These are phyloP conservation scores for Drosophila tani DNA, from an alignment of 1,140 invertebrate genomes.

Conservation along the genomic window DNA sequence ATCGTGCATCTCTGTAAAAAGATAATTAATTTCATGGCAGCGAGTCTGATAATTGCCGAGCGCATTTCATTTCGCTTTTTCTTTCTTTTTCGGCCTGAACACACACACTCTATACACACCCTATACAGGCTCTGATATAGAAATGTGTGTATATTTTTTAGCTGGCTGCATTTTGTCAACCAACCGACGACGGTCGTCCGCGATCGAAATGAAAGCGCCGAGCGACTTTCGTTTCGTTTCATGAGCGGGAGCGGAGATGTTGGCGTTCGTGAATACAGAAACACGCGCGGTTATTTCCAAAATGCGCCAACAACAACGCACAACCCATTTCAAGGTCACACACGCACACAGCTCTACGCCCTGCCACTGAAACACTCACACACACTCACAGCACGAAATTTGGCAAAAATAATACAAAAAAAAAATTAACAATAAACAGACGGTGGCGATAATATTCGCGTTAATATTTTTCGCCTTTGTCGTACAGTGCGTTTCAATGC, in stretches of 20 bases:
- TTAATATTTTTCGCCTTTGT: constrained; percentile 40
- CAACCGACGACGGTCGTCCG: neutral
- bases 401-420: constrained; percentile 26
- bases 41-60: constrained; percentile 70
- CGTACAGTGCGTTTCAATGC: constrained; percentile 24
- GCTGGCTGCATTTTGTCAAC: constrained; percentile 65
- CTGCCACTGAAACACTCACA: constrained; percentile 39
- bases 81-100: constrained; percentile 1
- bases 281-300: constrained; percentile 81
- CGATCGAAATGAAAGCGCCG: constrained; percentile 47
- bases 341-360: constrained; percentile 57
- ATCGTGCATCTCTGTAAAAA: constrained; percentile 83
- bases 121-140: neutral
- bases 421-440: constrained; percentile 57
- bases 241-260: neutral
- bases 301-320: constrained; percentile 76
- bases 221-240: constrained; percentile 34
- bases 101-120: neutral
- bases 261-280: constrained; percentile 34
- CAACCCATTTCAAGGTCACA: constrained; percentile 82
- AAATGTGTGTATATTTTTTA: constrained; percentile 19
- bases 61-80: constrained; percentile 66
- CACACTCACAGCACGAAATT: constrained; percentile 10
- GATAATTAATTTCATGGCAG: constrained; percentile 76
- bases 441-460: constrained; percentile 63